Percentiles rank a stretch among this genome's conserved stretches.
Conservation (phyloP, 2,113 vertebrate genomes). For the Colius striatus region DNA sequence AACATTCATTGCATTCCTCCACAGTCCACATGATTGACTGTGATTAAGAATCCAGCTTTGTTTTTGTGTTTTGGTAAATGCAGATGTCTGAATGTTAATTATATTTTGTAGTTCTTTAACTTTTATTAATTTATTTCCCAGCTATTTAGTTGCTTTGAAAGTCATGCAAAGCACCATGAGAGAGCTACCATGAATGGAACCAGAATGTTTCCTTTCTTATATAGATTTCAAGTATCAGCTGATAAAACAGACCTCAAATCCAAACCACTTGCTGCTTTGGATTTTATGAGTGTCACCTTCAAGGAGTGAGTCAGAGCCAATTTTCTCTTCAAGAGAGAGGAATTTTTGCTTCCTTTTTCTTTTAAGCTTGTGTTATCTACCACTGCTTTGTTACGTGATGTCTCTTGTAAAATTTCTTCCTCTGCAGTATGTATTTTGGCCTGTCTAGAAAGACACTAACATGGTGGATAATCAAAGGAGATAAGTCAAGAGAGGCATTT, state of each 20-base stretch:
- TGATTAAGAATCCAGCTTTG: background rate
- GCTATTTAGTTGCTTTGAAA: conserved; percentile 23
- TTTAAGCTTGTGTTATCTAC: background rate
- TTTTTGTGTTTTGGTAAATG: conserved; percentile 13
- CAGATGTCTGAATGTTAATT: conserved; percentile 25
- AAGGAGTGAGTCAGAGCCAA: conserved; percentile 12
- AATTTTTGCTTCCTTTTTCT: conserved; percentile 38
- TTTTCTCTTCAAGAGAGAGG: conserved; percentile 3
- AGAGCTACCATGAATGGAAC: background rate
- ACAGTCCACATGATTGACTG: background rate
- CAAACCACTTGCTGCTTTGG: conserved; percentile 54
- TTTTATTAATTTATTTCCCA: conserved; percentile 18
- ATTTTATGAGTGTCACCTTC: conserved; percentile 27
- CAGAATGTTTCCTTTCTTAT: conserved; percentile 28
- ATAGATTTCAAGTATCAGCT: conserved; percentile 29
- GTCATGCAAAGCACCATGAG: background rate
- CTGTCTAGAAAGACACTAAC: background rate
- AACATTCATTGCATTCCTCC: conserved; percentile 4
- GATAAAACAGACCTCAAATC: conserved; percentile 62
- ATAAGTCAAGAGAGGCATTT: background rate
- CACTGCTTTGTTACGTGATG: background rate
- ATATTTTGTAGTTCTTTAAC: background rate
- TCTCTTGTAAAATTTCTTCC: conserved; percentile 5
- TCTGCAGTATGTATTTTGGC: background rate
- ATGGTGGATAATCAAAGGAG: background rate